phyloP scores from a whole-genome alignment of 2,113 vertebrate species.

The Vimba vimba region DNA sequence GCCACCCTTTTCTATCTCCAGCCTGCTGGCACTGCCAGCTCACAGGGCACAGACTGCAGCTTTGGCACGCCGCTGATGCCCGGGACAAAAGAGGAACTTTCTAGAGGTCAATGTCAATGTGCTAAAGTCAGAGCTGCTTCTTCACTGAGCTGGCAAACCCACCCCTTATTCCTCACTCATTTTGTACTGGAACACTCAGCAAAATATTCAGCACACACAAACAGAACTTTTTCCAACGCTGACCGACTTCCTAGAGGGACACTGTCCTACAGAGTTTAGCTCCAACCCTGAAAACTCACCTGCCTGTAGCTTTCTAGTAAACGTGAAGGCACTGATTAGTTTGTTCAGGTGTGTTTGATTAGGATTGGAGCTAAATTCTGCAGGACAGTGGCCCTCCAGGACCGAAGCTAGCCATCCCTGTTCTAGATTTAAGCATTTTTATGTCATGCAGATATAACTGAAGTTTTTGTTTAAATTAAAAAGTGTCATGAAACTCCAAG shows the following conservation, averaged over 20 bases:
- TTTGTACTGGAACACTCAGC: conserved; percentile 20
- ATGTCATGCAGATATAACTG: background rate
- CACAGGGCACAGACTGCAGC: conserved; percentile 69
- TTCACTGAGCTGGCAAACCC: conserved; percentile 9
- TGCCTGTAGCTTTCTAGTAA: no score
- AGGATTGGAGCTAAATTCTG: no score
- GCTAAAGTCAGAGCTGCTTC: conserved; percentile 64
- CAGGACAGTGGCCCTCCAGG: no score
- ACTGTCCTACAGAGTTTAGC: no score
- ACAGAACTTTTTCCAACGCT: background rate
- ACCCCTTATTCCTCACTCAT: background rate
- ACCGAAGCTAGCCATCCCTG: no score
- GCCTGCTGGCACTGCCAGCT: conserved; percentile 68
- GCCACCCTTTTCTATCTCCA: conserved; percentile 68
- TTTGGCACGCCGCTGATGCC: conserved; percentile 69
- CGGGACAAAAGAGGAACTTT: conserved; percentile 73
- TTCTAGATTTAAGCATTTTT: background rate
- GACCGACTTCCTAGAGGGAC: background rate
- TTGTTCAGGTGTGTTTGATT: no score
- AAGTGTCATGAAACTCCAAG: background rate
- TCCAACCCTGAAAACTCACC: no score
- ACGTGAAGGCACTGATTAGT: no score
- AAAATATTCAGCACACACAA: conserved; percentile 13
- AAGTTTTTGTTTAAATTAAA: background rate
- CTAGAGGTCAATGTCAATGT: conserved; percentile 72